Base-by-base conservation (phyloP, 2,888 invertebrate genomes). In the Zygaena filipendulae region DNA sequence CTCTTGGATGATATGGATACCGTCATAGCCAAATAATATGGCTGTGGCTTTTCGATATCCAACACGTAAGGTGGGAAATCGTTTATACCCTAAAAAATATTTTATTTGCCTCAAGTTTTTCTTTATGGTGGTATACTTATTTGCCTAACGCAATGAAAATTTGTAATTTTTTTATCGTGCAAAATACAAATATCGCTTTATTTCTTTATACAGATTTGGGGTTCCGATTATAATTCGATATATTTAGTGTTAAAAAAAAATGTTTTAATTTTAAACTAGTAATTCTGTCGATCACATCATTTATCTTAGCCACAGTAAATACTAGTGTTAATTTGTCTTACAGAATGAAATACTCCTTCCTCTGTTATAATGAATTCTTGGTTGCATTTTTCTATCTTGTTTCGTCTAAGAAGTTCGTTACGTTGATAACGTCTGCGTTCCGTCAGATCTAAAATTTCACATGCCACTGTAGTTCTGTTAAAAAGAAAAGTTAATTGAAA, bases 301-400 rank as follows among this genome's bases (percentile, higher is more conserved):
- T n/a, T n/a, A n/a, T n/a, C n/a, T n/a, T n/a, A n/a, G n/a, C n/a
- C n/a, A n/a, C n/a, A n/a, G n/a, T n/a, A n/a, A n/a, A n/a, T n/a
- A n/a, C n/a, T n/a, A n/a, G n/a, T n/a, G n/a, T n/a, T n/a, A n/a
- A n/a, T n/a, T n/a, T n/a, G n/a, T n/a, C 59, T 49, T 32, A 74
- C 77, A 8, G 68, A 64, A 46, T 64, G 55, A 33, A 46, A 59
- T 3, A 49, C 39, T 25, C 75, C 77, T 13, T 66, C 45, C 49
- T 79, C 77, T 2, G 69, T 75, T 20, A 79, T 75, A 23, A 75
- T 61, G 33, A 79, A 79, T 36, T 79, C 77, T 45, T 70, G 69
- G 5, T 62, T 53, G 32, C 75, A 75, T 42, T 70, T 72, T 22
- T 74, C 75, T 10, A 47, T 62, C 43, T 74, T 79, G 13, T 30